phyloP scores from a whole-genome alignment of 2,113 vertebrate genomes.

The Anarhynchus alexandrinus region DNA sequence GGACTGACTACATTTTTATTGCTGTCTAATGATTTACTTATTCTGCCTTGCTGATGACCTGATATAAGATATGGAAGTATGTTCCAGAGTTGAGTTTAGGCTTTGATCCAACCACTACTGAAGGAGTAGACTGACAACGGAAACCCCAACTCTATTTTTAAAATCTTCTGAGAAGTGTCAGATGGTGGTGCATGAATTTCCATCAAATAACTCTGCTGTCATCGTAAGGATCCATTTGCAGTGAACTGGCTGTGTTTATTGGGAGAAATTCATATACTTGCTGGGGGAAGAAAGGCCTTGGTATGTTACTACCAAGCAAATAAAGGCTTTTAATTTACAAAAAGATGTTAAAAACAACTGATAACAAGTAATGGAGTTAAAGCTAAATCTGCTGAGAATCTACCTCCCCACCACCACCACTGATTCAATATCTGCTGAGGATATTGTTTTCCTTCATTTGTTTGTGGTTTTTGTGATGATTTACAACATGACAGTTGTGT shows the following conservation, averaged over 20 bases:
- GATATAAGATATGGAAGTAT: conserved; percentile 41
- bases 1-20: background rate
- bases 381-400: background rate
- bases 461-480: background rate
- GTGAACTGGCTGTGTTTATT: conserved; percentile 66
- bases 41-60: conserved; percentile 36
- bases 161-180: conserved; percentile 61
- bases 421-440: background rate
- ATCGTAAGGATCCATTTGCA: conserved; percentile 68
- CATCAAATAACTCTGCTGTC: conserved; percentile 77
- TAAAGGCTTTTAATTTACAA: background rate
- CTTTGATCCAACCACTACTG: conserved; percentile 25
- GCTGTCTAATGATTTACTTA: background rate
- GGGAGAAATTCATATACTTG: conserved; percentile 20
- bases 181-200: conserved; percentile 75
- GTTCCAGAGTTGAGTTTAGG: conserved; percentile 30
- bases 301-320: background rate
- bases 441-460: background rate
- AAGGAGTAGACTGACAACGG: conserved; percentile 22
- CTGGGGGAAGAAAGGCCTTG: background rate
- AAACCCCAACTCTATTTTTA: conserved; percentile 81
- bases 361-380: background rate
- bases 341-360: background rate
- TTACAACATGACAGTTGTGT: background rate
- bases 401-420: accelerated